Base-by-base conservation (phyloP, 2,888 invertebrate species). In the Eristalinus aeneus region DNA sequence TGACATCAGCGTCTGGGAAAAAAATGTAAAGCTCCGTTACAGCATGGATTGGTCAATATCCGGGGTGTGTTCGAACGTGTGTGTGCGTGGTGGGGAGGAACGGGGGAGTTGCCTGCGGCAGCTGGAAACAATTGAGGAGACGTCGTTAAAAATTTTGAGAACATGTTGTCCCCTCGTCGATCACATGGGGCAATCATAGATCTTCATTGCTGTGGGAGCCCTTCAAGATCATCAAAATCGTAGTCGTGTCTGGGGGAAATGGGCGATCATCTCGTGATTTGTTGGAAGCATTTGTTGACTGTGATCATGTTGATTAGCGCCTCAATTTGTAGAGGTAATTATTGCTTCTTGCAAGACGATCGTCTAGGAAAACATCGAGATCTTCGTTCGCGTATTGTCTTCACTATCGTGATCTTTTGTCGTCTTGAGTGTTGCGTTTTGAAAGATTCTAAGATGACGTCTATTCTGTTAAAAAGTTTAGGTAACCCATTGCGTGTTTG, bases 41-140 rank as follows among this genome's bases (percentile, higher is more conserved):
- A 10, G 16, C 20, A 39, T 23, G 65, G 71, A 75, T 84, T 84
- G 75, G 75, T 75, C 74, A 84, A 80, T 75, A 80, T 84, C 84
- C 84, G 84, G 84, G 80, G 84, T 84, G 73, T 83, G 31, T 39
- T 6, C 16, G 46, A 6, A 16, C 16, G 46, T 6, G 46, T n/a
- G 12, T 12, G 39, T n/a, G 12, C 3, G 39, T 12, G 39, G 27
- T 5, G 27, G n/a, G n/a, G n/a, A n/a, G n/a, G n/a, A n/a, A n/a
- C n/a, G n/a, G n/a, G n/a, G n/a, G n/a, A n/a, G 3, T 12, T 39
- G n/a, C 12, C 4, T 16, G 16, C 6, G 46, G 8, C 46, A 46
- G 46, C 46, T 46, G 46, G 1, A 46, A 46, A 46, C 46, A 46
- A 46, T 46, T 46, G 46, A 46, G 16, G 46, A 46, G 16, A 16